These are phyloP conservation scores for Oreochromis niloticus DNA, from an alignment of 2,113 vertebrate species.

Conservation along the genomic window DNA sequence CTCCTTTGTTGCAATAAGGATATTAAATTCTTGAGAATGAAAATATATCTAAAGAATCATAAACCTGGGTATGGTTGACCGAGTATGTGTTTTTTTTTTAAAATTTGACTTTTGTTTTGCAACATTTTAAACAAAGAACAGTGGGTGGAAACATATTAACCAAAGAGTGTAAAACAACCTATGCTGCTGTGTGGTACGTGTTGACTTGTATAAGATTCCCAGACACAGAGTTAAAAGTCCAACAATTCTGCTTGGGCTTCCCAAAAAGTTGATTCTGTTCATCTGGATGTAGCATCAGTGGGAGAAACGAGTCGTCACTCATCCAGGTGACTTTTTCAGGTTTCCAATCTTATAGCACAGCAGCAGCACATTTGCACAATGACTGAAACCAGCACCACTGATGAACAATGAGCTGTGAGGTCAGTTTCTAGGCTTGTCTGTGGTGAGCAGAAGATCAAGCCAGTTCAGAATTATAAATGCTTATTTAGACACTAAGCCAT, in stretches of 20 bases:
- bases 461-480: background rate
- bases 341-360: background rate
- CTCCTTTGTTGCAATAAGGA: background rate
- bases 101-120: background rate
- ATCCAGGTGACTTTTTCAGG: background rate
- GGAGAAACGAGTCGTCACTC: background rate
- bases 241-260: background rate
- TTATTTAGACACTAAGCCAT: background rate
- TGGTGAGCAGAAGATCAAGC: background rate
- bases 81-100: background rate
- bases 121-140: background rate
- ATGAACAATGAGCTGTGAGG: background rate
- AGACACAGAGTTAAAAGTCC: background rate
- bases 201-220: background rate
- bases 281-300: background rate
- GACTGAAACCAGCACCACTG: background rate
- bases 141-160: background rate
- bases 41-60: background rate
- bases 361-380: background rate
- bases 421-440: background rate
- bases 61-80: background rate
- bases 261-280: background rate
- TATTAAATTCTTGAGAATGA: background rate
- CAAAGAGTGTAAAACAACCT: background rate
- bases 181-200: background rate